Conservation (phyloP, 2,113 vertebrate genomes). For the Neogobius melanostomus region DNA sequence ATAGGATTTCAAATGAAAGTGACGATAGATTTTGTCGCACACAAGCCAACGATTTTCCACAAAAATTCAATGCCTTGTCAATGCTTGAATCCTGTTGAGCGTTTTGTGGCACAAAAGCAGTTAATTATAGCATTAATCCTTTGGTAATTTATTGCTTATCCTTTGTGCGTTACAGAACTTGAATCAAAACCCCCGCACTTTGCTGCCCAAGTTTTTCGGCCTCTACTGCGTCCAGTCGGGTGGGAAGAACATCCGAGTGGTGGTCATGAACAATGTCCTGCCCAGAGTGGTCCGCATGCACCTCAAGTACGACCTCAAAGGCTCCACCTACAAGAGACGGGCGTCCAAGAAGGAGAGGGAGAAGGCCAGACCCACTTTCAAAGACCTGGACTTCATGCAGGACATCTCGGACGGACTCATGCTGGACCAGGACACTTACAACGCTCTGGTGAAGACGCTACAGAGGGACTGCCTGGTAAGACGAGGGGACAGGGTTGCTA, state of each 20-base stretch:
- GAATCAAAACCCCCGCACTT: slow-evolving; percentile 96
- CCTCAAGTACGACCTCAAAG: slow-evolving; percentile 96
- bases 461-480: slow-evolving; percentile 97
- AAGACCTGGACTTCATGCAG: slow-evolving; percentile 98
- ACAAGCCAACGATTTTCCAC: background rate
- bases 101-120: background rate
- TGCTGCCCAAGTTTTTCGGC: slow-evolving; percentile 97
- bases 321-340: slow-evolving; percentile 94
- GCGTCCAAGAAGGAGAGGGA: slow-evolving; percentile 96
- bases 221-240: slow-evolving; percentile 97
- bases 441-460: slow-evolving; percentile 89
- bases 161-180: slow-evolving; percentile 80
- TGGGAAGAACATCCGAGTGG: slow-evolving; percentile 96
- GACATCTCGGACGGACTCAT: slow-evolving; percentile 90
- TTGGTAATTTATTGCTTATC: background rate
- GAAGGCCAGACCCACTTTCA: slow-evolving; percentile 91
- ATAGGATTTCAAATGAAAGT: background rate
- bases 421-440: slow-evolving; percentile 92
- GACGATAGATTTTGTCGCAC: background rate
- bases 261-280: slow-evolving; percentile 98
- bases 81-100: slow-evolving; percentile 9
- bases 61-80: slow-evolving; percentile 3
- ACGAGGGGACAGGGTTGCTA: background rate
- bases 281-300: slow-evolving; percentile 96
- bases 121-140: background rate